These are phyloP conservation scores for Boleophthalmus pectinirostris DNA, from an alignment of 2,113 vertebrate species.

Conservation along the genomic window DNA sequence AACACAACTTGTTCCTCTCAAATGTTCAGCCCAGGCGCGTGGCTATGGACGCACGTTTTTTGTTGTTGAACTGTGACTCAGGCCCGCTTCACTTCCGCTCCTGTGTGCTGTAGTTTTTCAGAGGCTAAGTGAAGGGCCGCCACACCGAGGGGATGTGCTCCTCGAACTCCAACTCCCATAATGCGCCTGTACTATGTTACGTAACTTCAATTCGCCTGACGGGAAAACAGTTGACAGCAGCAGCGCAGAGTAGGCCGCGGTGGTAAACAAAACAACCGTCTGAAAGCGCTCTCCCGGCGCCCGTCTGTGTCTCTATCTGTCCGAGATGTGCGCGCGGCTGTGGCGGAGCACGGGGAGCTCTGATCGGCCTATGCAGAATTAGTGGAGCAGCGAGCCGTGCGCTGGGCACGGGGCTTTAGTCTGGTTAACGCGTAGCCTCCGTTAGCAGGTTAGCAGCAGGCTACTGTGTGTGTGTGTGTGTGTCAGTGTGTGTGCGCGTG, in stretches of 20 bases:
- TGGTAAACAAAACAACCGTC: slow-evolving; percentile 65
- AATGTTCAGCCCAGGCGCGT: not conserved
- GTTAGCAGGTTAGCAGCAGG: slow-evolving; percentile 50
- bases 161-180: slow-evolving; percentile 42
- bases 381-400: no score
- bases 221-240: slow-evolving; percentile 58
- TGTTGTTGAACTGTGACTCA: slow-evolving; percentile 30
- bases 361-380: not conserved
- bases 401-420: no score
- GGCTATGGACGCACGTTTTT: slow-evolving; percentile 42
- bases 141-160: rapidly evolving
- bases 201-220: slow-evolving; percentile 50
- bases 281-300: slow-evolving; percentile 3
- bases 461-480: slow-evolving; percentile 7
- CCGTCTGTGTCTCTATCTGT: not conserved
- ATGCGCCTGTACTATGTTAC: slow-evolving; percentile 44
- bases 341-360: not conserved
- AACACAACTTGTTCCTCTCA: not conserved
- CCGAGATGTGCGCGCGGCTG: slow-evolving; percentile 19
- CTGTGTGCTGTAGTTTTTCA: slow-evolving; percentile 46
- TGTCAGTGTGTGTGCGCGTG: no score
- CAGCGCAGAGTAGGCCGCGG: slow-evolving; percentile 50
- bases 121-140: rapidly evolving
- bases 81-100: slow-evolving; percentile 45
- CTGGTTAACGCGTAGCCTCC: not conserved